Evolutionary conservation across 2,113 vertebrate genomes (phyloP).

Genomic region (Sterrhoptilus dennistouni): DNA sequence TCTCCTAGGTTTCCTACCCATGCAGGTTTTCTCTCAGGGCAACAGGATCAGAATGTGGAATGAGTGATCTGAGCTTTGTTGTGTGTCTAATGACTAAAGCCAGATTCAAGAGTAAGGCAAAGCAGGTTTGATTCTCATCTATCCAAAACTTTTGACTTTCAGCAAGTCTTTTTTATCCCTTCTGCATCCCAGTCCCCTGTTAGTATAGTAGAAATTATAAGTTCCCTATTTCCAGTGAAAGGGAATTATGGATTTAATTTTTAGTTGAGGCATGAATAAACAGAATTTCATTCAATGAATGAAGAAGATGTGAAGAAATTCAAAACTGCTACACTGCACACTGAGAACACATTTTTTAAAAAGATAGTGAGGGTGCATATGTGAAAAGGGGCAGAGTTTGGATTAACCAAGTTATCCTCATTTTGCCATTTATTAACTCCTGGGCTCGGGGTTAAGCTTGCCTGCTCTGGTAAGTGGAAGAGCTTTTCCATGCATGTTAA

Average conservation of each 20-base stretch:
- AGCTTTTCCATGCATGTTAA: not conserved
- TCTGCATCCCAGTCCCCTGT: not conserved
- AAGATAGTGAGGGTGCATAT: not conserved
- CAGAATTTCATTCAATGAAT: not conserved
- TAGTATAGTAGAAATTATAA: not conserved
- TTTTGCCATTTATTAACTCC: constrained; percentile 7
- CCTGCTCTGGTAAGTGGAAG: not conserved
- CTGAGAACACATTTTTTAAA: not conserved
- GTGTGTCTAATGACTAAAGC: not conserved
- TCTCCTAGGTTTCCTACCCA: not conserved
- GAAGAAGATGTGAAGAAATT: not conserved
- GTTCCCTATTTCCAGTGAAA: not conserved
- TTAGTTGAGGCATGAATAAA: not conserved
- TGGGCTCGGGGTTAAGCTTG: not conserved
- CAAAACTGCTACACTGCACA: not conserved
- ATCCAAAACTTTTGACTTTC: not conserved
- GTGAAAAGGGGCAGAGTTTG: not conserved
- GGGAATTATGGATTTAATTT: not conserved
- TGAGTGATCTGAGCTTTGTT: not conserved
- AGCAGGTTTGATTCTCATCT: not conserved
- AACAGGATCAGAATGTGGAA: not conserved
- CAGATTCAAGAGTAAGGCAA: not conserved
- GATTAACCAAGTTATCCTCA: not conserved
- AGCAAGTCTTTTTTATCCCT: not conserved
- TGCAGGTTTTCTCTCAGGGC: not conserved